phyloP scores from a whole-genome alignment of 2,113 vertebrate genomes.

The Cranoglanis bouderius region DNA sequence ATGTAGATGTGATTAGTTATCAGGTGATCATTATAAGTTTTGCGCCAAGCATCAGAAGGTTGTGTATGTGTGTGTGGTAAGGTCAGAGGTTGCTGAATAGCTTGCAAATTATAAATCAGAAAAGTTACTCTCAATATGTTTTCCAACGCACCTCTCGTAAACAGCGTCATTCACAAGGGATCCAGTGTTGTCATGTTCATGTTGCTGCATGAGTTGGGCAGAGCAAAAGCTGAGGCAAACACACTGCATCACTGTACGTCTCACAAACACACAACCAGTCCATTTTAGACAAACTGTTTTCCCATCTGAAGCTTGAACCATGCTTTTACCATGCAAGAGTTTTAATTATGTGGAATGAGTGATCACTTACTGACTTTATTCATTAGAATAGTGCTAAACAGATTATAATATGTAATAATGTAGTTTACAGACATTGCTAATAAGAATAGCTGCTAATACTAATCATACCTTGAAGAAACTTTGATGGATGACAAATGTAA shows the following conservation, averaged over 20 bases:
- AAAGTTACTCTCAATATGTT: neutral
- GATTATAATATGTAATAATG: neutral
- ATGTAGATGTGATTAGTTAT: neutral
- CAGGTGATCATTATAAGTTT: neutral
- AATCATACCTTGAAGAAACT: neutral
- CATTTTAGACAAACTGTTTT: constrained; percentile 32
- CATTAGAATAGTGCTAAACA: neutral
- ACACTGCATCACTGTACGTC: constrained; percentile 8
- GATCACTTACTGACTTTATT: neutral
- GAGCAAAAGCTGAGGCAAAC: constrained; percentile 40
- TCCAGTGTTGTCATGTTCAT: constrained; percentile 15
- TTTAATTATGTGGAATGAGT: neutral
- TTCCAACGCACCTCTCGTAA: constrained; percentile 37
- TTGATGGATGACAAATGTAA: neutral
- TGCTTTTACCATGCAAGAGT: too few species aligned
- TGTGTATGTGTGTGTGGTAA: neutral
- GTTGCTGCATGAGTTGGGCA: constrained; percentile 34
- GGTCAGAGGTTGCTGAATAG: constrained; percentile 3
- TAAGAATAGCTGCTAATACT: neutral
- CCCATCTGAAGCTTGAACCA: neutral
- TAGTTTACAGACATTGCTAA: neutral
- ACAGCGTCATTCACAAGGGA: constrained; percentile 29
- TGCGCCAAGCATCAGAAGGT: neutral
- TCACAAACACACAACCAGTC: neutral
- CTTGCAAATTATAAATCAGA: constrained; percentile 6